Conservation (phyloP, 2,797 vertebrate genomes). For the Carcharodon carcharias region DNA sequence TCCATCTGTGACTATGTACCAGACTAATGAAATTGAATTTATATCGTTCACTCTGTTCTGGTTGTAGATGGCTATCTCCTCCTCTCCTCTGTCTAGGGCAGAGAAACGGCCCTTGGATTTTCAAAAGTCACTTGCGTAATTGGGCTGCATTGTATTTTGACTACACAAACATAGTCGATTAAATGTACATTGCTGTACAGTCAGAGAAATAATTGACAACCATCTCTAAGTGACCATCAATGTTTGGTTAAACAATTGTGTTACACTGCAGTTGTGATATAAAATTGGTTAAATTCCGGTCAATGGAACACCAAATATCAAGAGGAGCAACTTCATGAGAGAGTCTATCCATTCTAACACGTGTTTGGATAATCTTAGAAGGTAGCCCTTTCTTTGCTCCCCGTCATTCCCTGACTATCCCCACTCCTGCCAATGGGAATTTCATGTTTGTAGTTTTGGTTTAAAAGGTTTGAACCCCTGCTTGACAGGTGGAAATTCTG, state of each 20-base stretch:
- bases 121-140: not conserved
- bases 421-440: not conserved
- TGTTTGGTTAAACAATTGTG: not conserved
- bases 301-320: not conserved
- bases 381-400: not conserved
- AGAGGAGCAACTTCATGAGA: not conserved
- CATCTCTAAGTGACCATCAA: not conserved
- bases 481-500: not conserved
- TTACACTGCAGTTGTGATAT: not conserved
- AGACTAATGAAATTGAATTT: not conserved
- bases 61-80: not conserved
- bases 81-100: not conserved
- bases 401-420: not conserved
- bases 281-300: not conserved
- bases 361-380: not conserved
- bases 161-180: not conserved
- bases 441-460: not conserved
- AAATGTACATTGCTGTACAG: not conserved
- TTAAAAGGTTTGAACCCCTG: not conserved
- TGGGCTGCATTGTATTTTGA: not conserved
- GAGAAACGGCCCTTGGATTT: not conserved
- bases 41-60: not conserved
- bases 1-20: not conserved
- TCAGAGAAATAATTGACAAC: not conserved
- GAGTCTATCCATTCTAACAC: not conserved